Base-by-base conservation (phyloP, 2,888 invertebrate species). In the Meteorus colon region DNA sequence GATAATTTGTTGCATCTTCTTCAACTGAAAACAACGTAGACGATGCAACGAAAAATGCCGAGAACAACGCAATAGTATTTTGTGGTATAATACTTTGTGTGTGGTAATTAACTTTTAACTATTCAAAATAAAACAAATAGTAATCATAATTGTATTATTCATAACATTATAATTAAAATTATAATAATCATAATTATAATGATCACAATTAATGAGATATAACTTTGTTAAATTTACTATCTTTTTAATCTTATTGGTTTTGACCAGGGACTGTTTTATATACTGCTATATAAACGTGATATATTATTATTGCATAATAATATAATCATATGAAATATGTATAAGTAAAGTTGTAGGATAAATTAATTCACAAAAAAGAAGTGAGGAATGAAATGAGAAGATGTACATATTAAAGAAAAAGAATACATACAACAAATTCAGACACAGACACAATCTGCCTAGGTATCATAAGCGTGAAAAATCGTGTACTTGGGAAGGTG, bases 261-360 rank as follows among this genome's bases (percentile, higher is more conserved):
- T 86, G 84, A 88, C 87, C 86, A 87, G 86, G 89, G 88, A 89
- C 88, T 89, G 89, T 89, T 89, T 88, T 89, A 85, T 88, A 89
- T 89, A 87, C 84, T 87, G 84, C 83, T 86, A 83, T 83, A 81
- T 83, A 81, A 81, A 83, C 82, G 83, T 85, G 74, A 82, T 81
- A 82, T 82, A 84, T 82, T 77, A 80, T 78, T 84, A 84, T 86
- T 85, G 85, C 88, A 85, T 89, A 88, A 86, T 86, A 85, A 83
- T 88, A 83, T 86, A 85, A 85, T 83, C 85, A 82, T 85, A 84
- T 75, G 75, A 79, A 74, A 59, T 19, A 70, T 55, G 34, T 19
- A 55, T 55, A 55, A 70, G 31, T 77, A 59, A 70, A 71, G 6
- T 62, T 71, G 71, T 62, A 71, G 60, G 19, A 45, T 71, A 71